Conservation (phyloP, 1,140 invertebrate genomes). For the Batillaria attramentaria region DNA sequence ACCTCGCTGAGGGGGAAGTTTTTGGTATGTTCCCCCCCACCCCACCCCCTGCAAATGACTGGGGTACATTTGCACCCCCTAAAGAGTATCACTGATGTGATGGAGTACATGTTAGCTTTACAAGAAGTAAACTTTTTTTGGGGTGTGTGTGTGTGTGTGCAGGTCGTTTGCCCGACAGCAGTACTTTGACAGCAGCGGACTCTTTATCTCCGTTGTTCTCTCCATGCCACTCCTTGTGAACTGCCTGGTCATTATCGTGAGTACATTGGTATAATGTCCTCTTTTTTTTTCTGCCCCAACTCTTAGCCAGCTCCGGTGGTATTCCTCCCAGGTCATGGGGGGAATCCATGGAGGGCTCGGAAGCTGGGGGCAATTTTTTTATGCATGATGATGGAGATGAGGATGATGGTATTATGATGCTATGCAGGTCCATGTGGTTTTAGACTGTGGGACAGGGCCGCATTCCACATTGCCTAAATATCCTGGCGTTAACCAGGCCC, state of each 20-base stretch:
- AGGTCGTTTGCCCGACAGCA: slow-evolving; percentile 89
- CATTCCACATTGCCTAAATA: too few relatives aligned
- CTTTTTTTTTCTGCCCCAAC: neutral
- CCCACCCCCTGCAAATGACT: neutral
- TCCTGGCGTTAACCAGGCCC: too few relatives aligned
- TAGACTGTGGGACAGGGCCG: too few relatives aligned
- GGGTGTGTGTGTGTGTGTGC: slow-evolving; percentile 54
- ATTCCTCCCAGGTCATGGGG: neutral
- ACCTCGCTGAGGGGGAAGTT: too few relatives aligned
- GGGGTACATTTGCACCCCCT: too few relatives aligned
- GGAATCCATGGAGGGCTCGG: too few relatives aligned
- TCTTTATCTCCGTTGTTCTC: slow-evolving; percentile 93
- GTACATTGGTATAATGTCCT: slow-evolving; percentile 67
- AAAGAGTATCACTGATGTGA: too few relatives aligned
- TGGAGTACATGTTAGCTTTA: neutral
- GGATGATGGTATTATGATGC: neutral
- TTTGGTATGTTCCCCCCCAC: too few relatives aligned
- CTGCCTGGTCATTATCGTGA: slow-evolving; percentile 92
- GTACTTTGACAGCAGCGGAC: slow-evolving; percentile 92
- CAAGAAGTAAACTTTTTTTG: neutral
- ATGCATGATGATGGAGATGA: neutral
- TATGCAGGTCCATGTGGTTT: too few relatives aligned
- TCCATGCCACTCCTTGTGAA: slow-evolving; percentile 91
- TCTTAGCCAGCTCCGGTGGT: neutral
- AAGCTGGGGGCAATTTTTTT: neutral